Base-by-base conservation (phyloP, 2,888 invertebrate species). In the Ophion slaviceki region DNA sequence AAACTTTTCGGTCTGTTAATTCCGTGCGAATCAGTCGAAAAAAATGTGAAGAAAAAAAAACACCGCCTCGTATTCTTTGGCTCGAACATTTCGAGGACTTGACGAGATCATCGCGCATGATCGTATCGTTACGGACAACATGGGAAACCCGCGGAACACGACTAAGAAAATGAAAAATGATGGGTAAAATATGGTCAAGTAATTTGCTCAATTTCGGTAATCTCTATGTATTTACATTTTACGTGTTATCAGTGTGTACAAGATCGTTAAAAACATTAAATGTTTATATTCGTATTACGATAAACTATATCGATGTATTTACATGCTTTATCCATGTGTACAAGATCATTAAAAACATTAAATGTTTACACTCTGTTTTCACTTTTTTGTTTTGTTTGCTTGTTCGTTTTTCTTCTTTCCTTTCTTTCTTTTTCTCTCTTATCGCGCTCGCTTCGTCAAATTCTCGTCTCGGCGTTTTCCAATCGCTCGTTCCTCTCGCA, bases 251-350 rank as follows among this genome's bases (percentile, higher is more conserved):
- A 90, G 89, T 92, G 93, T 93, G 92, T 93, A 93, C 93, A 93
- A 93, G 93, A 92, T 92, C 91, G 91, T 93, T 93, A 93, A 93
- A 93, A 93, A 93, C 92, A 92, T 93, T 92, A 92, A 93, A 93
- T 92, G 92, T 93, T 92, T 91, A 92, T 91, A 91, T 91, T 91
- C 92, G 91, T 91, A 90, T 91, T 91, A 92, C 88, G 91, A 91
- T 92, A 91, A 91, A 91, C 90, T 92, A 53, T 53, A 92, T 92
- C 87, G 90, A 93, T 93, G 89, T 93, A 93, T 93, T 92, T 93
- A 93, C 92, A 93, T 91, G 90, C 92, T 89, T 53, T 89, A 89
- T 92, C 88, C 90, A 89, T 92, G 93, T 93, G 92, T 93, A 93
- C 93, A 93, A 93, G 93, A 90, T 92, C 90, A 90, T 92, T 93